Percentiles rank a stretch among this genome's conserved stretches.
Evolutionary conservation across 2,888 invertebrate species (phyloP).

Genomic region (Troides oblongomaculatus): DNA sequence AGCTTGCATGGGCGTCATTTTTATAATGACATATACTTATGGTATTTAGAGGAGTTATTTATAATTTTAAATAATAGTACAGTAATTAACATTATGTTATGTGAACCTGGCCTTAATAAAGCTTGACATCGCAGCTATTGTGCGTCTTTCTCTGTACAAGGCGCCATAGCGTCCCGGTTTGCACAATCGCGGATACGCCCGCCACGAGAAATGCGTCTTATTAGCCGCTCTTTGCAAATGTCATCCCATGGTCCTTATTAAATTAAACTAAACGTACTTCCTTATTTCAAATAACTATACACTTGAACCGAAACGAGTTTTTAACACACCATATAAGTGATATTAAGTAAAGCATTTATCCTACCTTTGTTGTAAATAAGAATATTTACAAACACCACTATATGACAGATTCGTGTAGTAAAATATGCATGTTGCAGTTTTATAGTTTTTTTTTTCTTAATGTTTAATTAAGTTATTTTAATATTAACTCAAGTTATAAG

Average conservation of each 20-base stretch:
- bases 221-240: constrained; percentile 59
- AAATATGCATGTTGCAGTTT: no score
- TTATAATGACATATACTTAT: no score
- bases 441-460: no score
- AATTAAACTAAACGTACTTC: constrained; percentile 24
- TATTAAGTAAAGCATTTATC: not conserved
- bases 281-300: constrained; percentile 14
- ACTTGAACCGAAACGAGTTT: not conserved
- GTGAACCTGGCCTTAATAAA: constrained; percentile 40
- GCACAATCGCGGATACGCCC: constrained; percentile 56
- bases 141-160: constrained; percentile 55
- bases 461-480: no score
- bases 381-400: not conserved
- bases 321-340: not conserved
- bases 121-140: constrained; percentile 56
- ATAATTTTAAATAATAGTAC: not conserved
- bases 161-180: constrained; percentile 54
- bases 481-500: no score
- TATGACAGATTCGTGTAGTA: no score
- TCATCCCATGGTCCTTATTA: constrained; percentile 41
- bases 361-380: not conserved
- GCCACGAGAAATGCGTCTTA: constrained; percentile 61
- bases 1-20: no score
- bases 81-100: constrained; percentile 40
- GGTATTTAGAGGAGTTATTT: no score